Percentiles rank a stretch among this genome's conserved stretches.
phyloP scores from a whole-genome alignment of 2,797 vertebrate genomes.

The Cephalopachus bancanus region DNA sequence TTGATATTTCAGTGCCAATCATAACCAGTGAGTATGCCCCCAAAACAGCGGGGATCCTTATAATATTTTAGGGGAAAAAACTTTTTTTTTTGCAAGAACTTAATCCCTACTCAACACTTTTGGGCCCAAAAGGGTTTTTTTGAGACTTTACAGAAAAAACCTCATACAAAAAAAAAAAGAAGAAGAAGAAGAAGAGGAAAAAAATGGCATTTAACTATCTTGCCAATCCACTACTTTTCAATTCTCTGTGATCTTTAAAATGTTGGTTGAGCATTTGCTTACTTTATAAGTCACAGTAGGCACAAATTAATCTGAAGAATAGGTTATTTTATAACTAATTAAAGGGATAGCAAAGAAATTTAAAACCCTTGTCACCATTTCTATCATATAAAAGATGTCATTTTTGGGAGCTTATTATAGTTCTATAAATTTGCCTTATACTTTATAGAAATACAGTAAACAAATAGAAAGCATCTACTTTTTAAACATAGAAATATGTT shows the following conservation, averaged over 20 bases:
- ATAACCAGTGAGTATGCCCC: conserved; percentile 64
- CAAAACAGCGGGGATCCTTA: conserved; percentile 76
- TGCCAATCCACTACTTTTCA: conserved; percentile 64
- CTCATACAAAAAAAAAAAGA: neutral
- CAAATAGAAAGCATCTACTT: neutral
- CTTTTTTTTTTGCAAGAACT: conserved; percentile 64
- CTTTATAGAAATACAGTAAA: neutral
- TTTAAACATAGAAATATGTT: neutral
- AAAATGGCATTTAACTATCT: conserved; percentile 54
- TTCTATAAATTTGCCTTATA: conserved; percentile 13
- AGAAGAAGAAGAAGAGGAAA: too few species aligned
- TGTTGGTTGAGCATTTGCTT: conserved; percentile 69
- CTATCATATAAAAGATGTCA: neutral
- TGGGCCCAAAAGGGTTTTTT: conserved; percentile 78
- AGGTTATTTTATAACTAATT: conserved; percentile 65
- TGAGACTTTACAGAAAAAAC: conserved; percentile 78
- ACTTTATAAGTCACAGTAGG: conserved; percentile 70
- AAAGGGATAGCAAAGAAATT: conserved; percentile 39
- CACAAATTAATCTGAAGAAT: conserved; percentile 68
- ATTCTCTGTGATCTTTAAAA: conserved; percentile 74
- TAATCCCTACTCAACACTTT: conserved; percentile 81
- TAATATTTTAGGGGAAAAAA: conserved; percentile 74
- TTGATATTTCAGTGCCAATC: conserved; percentile 77
- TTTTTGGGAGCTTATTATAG: neutral
- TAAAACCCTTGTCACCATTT: neutral